phyloP scores from a whole-genome alignment of 1,140 invertebrate genomes.

The Octopus sinensis region DNA sequence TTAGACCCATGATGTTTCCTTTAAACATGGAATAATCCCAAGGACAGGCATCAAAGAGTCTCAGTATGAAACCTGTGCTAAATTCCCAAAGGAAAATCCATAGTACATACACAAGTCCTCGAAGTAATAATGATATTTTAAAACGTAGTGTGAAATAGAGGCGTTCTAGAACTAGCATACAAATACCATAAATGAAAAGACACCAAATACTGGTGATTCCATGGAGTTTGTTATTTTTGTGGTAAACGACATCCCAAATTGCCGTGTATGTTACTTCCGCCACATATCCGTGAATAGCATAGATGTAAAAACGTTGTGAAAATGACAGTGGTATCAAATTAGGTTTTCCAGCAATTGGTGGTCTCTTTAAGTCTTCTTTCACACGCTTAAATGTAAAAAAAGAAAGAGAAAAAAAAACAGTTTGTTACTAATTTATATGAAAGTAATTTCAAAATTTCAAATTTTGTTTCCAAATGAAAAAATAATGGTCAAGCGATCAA shows the following conservation, averaged over 20 bases:
- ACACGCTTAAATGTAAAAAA: not conserved
- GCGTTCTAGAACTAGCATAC: constrained; percentile 57
- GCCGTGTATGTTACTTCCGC: constrained; percentile 63
- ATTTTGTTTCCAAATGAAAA: not conserved
- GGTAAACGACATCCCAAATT: constrained; percentile 61
- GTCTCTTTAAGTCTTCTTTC: not conserved
- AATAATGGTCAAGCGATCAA: not conserved
- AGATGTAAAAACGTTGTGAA: constrained; percentile 58
- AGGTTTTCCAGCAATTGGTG: not conserved
- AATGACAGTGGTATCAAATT: constrained; percentile 28
- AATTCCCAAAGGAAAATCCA: constrained; percentile 63
- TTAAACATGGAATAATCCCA: constrained; percentile 62
- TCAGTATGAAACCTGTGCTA: constrained; percentile 58
- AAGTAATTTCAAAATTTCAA: not conserved
- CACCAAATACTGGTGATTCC: constrained; percentile 61
- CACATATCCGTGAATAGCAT: constrained; percentile 62
- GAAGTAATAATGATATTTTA: constrained; percentile 51
- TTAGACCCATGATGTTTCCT: constrained; percentile 60
- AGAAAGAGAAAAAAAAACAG: not conserved
- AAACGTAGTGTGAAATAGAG: constrained; percentile 50
- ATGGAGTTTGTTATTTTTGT: constrained; percentile 59
- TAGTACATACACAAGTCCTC: constrained; percentile 58
- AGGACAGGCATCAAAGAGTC: constrained; percentile 60
- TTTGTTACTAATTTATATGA: not conserved
- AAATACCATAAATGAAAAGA: constrained; percentile 60